phyloP scores from a whole-genome alignment of 2,113 vertebrate species.

The Monarcha castaneiventris region DNA sequence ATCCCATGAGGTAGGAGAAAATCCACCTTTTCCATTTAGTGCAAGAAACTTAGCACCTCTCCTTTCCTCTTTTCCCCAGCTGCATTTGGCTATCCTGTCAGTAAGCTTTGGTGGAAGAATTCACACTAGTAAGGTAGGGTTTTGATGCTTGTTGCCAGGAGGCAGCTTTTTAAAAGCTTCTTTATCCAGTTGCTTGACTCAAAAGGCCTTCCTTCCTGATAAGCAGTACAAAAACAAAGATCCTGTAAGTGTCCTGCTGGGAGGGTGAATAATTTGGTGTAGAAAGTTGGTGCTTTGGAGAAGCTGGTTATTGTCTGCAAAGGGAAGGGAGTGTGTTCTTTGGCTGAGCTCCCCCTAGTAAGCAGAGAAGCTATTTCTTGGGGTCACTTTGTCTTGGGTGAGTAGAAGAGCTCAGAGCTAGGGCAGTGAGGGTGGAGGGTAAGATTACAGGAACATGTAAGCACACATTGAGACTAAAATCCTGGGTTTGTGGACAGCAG shows the following conservation, averaged over 20 bases:
- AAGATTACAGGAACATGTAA: neutral
- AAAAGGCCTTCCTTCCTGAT: neutral
- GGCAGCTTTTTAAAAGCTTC: neutral
- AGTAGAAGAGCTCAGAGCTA: neutral
- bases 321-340: neutral
- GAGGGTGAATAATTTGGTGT: neutral
- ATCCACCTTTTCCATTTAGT: neutral
- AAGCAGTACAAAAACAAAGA: neutral
- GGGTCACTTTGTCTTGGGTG: neutral
- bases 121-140: neutral
- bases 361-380: neutral
- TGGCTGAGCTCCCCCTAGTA: neutral
- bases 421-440: neutral
- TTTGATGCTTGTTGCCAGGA: neutral
- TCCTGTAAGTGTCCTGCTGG: neutral
- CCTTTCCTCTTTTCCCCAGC: neutral
- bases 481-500: neutral
- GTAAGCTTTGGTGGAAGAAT: neutral
- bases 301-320: neutral
- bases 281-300: neutral
- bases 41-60: neutral
- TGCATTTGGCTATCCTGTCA: neutral
- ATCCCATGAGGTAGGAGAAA: neutral
- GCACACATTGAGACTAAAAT: neutral
- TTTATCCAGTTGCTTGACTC: neutral